These are phyloP conservation scores for Syncerus caffer DNA, from an alignment of 2,797 vertebrate genomes.

Conservation along the genomic window DNA sequence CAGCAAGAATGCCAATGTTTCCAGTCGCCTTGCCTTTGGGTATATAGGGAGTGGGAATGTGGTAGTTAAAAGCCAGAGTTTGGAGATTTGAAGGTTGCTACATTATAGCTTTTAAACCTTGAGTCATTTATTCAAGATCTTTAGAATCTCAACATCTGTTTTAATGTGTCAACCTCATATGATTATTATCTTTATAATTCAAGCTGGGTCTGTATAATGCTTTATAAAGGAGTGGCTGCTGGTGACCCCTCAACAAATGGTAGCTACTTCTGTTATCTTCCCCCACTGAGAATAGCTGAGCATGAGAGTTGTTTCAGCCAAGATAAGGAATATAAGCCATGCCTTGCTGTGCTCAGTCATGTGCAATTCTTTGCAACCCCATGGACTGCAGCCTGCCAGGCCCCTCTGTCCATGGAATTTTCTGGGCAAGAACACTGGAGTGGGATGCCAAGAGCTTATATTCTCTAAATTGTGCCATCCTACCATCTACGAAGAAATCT, in stretches of 20 bases:
- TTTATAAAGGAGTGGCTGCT: not conserved
- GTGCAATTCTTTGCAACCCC: not conserved
- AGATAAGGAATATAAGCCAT: not conserved
- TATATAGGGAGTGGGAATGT: not conserved
- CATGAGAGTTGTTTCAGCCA: not conserved
- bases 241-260: not conserved
- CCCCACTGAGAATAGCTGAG: not conserved
- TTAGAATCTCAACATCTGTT: not conserved
- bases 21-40: not conserved
- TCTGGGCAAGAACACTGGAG: not conserved
- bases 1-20: not conserved
- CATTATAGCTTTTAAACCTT: not conserved
- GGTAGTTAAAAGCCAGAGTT: not conserved
- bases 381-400: not conserved
- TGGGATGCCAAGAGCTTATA: not conserved
- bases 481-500: not conserved
- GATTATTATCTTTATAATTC: not conserved
- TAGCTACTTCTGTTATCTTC: not conserved
- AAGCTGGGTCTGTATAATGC: not conserved
- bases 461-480: not conserved
- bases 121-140: not conserved
- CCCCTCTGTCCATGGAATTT: not conserved
- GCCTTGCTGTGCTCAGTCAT: not conserved
- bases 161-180: not conserved
- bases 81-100: not conserved